phyloP scores from a whole-genome alignment of 2,113 vertebrate species.

The Meleagris gallopavo region DNA sequence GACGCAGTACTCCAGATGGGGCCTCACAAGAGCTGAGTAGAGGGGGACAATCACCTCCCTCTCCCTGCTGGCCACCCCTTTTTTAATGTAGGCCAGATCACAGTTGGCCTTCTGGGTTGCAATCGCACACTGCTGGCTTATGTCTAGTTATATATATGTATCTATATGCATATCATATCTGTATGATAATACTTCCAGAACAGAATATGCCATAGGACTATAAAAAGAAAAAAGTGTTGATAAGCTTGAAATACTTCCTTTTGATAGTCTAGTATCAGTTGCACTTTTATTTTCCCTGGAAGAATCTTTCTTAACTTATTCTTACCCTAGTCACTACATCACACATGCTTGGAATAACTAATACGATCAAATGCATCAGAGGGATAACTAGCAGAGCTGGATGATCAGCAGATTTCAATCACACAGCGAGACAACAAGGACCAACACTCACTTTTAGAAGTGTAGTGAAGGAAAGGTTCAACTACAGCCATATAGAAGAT shows the following conservation, averaged over 20 bases:
- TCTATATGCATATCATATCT: background rate
- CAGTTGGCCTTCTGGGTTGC: no score
- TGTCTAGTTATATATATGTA: background rate
- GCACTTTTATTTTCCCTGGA: background rate
- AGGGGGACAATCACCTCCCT: no score
- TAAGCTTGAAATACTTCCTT: background rate
- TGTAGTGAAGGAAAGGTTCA: background rate
- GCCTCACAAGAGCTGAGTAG: no score
- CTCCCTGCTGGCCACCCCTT: no score
- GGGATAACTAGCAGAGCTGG: background rate
- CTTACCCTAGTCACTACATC: rapidly evolving
- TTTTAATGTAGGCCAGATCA: no score
- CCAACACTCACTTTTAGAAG: background rate
- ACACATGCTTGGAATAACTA: background rate
- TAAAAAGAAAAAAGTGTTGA: background rate
- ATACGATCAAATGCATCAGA: background rate
- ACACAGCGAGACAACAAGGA: background rate
- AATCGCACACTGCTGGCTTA: no score
- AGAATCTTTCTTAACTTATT: background rate
- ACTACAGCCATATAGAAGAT: background rate
- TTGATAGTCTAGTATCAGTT: background rate
- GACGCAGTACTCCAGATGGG: no score
- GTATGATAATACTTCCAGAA: background rate
- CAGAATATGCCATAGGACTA: background rate
- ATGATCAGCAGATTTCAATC: background rate